phyloP scores from a whole-genome alignment of 1,140 invertebrate species.

The Aphaenogaster floridana region DNA sequence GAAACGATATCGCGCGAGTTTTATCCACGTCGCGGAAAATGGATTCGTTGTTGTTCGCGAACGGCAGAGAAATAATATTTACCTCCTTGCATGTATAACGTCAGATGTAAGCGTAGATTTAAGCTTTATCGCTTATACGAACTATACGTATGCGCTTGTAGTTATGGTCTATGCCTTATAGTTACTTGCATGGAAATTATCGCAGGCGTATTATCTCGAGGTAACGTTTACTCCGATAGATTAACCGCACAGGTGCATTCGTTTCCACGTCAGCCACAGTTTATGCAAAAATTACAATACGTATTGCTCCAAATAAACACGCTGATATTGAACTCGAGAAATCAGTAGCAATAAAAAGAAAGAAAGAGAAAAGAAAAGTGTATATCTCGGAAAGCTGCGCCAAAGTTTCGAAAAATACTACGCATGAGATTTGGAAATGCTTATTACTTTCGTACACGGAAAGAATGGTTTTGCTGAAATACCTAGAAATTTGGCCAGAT shows the following conservation, averaged over 20 bases:
- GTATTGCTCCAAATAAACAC: background rate
- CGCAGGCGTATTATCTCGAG: constrained; percentile 25
- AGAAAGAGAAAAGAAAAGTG: background rate
- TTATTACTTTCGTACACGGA: background rate
- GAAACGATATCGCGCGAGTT: constrained; percentile 36
- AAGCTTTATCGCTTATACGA: constrained; percentile 45
- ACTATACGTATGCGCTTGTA: background rate
- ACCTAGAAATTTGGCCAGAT: too few relatives aligned
- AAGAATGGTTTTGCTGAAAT: too few relatives aligned
- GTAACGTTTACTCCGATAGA: constrained; percentile 24
- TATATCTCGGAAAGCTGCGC: background rate
- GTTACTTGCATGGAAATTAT: constrained; percentile 44
- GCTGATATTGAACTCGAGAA: background rate
- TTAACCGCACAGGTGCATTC: background rate
- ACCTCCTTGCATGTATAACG: constrained; percentile 22
- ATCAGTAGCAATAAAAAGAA: background rate
- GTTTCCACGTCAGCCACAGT: background rate
- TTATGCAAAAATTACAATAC: constrained; percentile 11
- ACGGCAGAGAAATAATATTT: constrained; percentile 38
- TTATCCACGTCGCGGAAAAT: constrained; percentile 28
- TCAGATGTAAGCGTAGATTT: constrained; percentile 51
- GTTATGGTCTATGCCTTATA: constrained; percentile 12
- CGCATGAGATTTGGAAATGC: background rate
- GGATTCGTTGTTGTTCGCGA: constrained; percentile 39
- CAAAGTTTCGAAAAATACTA: background rate